phyloP scores from a whole-genome alignment of 2,888 invertebrate species.

The Leistus spinibarbis region DNA sequence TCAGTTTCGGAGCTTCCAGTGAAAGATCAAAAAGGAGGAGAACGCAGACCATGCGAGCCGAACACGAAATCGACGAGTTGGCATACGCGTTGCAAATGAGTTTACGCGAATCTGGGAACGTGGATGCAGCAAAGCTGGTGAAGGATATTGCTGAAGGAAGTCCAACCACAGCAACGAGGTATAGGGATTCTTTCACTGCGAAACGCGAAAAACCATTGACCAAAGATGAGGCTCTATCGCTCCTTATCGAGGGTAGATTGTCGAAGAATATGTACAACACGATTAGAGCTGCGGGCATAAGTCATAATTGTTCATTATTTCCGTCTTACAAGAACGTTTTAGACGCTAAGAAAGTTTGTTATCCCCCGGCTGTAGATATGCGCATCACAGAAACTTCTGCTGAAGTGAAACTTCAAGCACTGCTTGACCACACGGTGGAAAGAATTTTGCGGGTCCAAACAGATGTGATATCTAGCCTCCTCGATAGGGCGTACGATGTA shows the following conservation, averaged over 20 bases:
- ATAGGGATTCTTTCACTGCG: constrained; percentile 33
- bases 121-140: constrained; percentile 42
- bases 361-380: constrained; percentile 40
- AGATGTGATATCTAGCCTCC: constrained; percentile 35
- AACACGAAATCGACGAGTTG: constrained; percentile 29
- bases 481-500: constrained; percentile 29
- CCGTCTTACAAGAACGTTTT: constrained; percentile 42
- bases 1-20: constrained; percentile 40
- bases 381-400: constrained; percentile 41
- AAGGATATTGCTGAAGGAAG: constrained; percentile 39
- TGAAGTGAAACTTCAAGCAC: constrained; percentile 43
- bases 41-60: constrained; percentile 36
- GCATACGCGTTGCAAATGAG: constrained; percentile 43
- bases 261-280: constrained; percentile 22
- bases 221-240: constrained; percentile 35
- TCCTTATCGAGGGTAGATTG: constrained; percentile 37
- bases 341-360: constrained; percentile 43
- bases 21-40: constrained; percentile 41
- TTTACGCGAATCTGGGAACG: constrained; percentile 41
- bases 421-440: constrained; percentile 43
- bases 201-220: constrained; percentile 21
- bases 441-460: constrained; percentile 38
- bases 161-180: constrained; percentile 41
- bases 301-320: constrained; percentile 17
- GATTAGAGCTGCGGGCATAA: not conserved